Evolutionary conservation across 2,888 invertebrate species (phyloP).

Genomic region (Diaphora mendica): DNA sequence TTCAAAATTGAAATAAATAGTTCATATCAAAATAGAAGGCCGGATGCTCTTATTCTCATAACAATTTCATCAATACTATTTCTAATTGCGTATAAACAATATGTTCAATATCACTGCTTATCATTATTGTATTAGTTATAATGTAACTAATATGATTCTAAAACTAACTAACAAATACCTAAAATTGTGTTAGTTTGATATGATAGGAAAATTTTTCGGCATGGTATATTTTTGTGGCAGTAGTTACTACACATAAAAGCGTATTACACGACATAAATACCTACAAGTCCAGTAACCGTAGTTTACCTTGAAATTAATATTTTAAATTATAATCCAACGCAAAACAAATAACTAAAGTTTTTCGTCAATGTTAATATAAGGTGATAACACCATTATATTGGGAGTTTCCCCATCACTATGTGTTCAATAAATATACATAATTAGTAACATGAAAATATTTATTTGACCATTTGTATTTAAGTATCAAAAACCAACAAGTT

Average conservation of each 20-base stretch:
- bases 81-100: no score
- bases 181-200: background rate
- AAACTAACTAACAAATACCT: background rate
- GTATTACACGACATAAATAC: no score
- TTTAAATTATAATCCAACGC: background rate
- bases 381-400: background rate
- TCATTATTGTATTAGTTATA: no score
- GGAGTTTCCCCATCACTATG: background rate
- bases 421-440: background rate
- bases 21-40: background rate
- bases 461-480: no score
- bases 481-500: no score
- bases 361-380: background rate
- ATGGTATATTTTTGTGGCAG: background rate
- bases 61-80: background rate
- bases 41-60: background rate
- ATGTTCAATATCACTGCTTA: background rate
- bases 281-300: background rate
- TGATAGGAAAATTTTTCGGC: background rate
- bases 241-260: background rate
- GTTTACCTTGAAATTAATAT: background rate
- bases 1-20: background rate
- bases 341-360: background rate
- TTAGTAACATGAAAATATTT: background rate
- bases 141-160: background rate